Conservation (phyloP, 2,797 vertebrate species). For the Cichlasoma orientale region DNA sequence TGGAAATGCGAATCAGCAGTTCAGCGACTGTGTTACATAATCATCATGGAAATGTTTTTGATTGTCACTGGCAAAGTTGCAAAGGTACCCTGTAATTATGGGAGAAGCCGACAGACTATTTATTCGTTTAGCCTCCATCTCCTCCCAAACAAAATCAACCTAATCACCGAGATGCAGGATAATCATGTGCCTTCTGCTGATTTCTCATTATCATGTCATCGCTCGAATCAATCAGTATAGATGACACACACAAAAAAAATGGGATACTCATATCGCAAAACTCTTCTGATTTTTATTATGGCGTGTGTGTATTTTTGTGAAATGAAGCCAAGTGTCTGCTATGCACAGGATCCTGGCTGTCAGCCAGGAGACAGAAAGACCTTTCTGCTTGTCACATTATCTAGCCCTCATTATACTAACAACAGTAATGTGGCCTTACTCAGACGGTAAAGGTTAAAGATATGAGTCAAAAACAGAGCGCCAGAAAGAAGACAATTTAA, state of each 20-base stretch:
- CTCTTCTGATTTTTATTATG: no score
- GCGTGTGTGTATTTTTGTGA: no score
- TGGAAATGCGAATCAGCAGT: slow-evolving; percentile 19
- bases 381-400: slow-evolving; percentile 11
- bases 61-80: slow-evolving; percentile 8
- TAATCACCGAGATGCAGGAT: slow-evolving; percentile 9
- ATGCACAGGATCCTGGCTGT: slow-evolving; percentile 12
- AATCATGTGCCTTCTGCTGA: not conserved
- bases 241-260: not conserved
- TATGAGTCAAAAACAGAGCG: not conserved
- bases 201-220: not conserved
- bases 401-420: not conserved
- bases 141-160: not conserved
- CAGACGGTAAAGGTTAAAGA: not conserved
- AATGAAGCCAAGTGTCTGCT: not conserved
- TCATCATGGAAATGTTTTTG: slow-evolving; percentile 32
- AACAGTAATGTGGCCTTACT: slow-evolving; percentile 15
- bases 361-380: slow-evolving; percentile 30
- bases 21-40: slow-evolving; percentile 27
- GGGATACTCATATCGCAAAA: not conserved
- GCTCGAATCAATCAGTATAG: not conserved
- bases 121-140: slow-evolving; percentile 23
- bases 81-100: slow-evolving; percentile 37
- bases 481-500: not conserved
- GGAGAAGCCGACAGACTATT: slow-evolving; percentile 25